Evolutionary conservation across 2,888 invertebrate species (phyloP), one percentile per base, ranked within the genome.

Genomic region (Rotaria magnacalcarata): DNA sequence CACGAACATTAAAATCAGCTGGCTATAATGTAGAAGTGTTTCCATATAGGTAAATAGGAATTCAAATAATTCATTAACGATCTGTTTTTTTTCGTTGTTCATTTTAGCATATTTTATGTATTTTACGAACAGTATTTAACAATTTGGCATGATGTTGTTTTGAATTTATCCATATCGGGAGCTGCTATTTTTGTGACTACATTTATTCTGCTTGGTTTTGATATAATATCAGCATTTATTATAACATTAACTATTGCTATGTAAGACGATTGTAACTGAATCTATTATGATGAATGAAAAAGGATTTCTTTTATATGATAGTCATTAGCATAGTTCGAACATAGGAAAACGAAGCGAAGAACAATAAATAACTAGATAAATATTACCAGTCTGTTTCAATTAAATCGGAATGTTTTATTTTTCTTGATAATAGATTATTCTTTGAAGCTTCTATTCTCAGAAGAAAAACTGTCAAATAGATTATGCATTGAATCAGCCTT

Each of bases 81-180:
- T 2, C 6, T 58, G 2, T n/a, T 74, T 19, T 74, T 41, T 74
- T 34, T 34, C 34, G 34, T 2, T 34, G 34, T 7, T 27, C 52
- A 6, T 80, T 80, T 1, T 80, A 80, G 80, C 14, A 80, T 80
- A 24, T 80, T 80, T 47, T 87, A 86, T 84, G 96, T 97, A 0
- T 98, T 93, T 91, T 98, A 95, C 90, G 97, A 98, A 90, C 97
- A 98, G 91, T 98, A 98, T 91, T 92, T 97, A 87, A 94, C 94
- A 0, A 95, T 97, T 89, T 95, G 96, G 94, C 87, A 89, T 0
- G 95, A 97, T 89, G 95, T 96, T 0, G 90, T 96, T 56, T 93
- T 94, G 90, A 96, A 95, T 89, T 93, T 99, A 91, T 94, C 94
- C 34, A 94, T 96, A 86, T 97, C 97, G n/a, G 92, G 97, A 87